Evolutionary conservation across 2,113 vertebrate genomes (phyloP).

Genomic region (Ptilorrhoa leucosticta): DNA sequence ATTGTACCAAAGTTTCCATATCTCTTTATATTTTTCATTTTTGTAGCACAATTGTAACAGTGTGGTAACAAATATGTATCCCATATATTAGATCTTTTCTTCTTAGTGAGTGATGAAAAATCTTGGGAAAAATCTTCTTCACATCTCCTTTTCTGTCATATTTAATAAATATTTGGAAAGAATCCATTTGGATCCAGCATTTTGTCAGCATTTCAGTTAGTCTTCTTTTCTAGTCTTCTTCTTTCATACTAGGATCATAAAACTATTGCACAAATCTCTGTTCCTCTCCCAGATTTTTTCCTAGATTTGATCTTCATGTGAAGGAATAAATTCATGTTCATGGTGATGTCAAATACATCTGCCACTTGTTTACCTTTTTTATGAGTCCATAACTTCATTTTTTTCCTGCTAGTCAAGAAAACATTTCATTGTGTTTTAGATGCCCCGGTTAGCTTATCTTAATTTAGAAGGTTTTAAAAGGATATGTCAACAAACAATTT

Average conservation of each 20-base stretch:
- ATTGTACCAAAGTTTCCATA: rapidly evolving
- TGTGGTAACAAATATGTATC: not conserved
- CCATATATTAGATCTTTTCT: not conserved
- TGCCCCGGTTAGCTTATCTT: not conserved
- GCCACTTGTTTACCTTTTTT: not conserved
- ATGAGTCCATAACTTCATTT: not conserved
- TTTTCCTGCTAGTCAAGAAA: not conserved
- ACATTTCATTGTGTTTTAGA: not conserved
- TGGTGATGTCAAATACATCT: not conserved
- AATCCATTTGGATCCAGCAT: not conserved
- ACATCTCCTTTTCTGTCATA: not conserved
- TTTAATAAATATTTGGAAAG: not conserved
- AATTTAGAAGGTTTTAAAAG: conserved; percentile 1
- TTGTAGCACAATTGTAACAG: not conserved
- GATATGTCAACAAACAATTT: not conserved
- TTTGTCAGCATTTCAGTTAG: not conserved
- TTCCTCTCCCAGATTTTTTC: not conserved
- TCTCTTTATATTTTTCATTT: not conserved
- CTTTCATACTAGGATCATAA: not conserved
- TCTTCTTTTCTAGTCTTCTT: not conserved
- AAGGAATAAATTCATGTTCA: not conserved
- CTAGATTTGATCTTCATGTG: conserved; percentile 5
- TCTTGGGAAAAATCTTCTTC: not conserved
- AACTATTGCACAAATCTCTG: not conserved
- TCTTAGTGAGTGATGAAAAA: not conserved